Conservation (phyloP, 2,797 vertebrate genomes). For the Silurus aristotelis region DNA sequence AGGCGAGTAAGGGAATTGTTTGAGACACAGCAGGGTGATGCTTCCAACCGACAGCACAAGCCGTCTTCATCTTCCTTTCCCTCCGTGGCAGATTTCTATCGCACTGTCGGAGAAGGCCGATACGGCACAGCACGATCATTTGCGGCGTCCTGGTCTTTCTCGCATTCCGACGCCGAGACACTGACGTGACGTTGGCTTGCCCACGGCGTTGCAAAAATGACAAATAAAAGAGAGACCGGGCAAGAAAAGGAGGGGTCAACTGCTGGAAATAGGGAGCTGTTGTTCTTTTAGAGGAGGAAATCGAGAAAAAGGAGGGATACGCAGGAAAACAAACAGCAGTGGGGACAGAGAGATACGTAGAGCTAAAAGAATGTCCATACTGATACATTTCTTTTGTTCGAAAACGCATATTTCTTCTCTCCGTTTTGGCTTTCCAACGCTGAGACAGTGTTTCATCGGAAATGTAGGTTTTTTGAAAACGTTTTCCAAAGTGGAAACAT, state of each 20-base stretch:
- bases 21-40: slow-evolving; percentile 30
- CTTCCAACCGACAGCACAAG: slow-evolving; percentile 40
- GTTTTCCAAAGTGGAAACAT: no score
- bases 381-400: no score
- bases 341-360: no score
- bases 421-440: no score
- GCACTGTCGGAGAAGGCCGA: slow-evolving; percentile 48
- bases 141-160: slow-evolving; percentile 35
- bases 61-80: slow-evolving; percentile 25
- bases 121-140: slow-evolving; percentile 53
- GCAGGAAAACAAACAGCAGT: neutral
- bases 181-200: slow-evolving; percentile 35
- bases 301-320: neutral
- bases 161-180: slow-evolving; percentile 49
- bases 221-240: slow-evolving; percentile 47
- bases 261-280: slow-evolving; percentile 4
- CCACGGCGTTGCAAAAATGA: slow-evolving; percentile 46
- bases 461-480: no score
- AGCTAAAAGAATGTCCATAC: neutral
- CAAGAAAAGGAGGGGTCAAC: neutral
- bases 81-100: slow-evolving; percentile 52
- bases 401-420: no score
- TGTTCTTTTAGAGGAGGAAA: slow-evolving; percentile 1
- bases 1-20: slow-evolving; percentile 13
- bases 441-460: no score